phyloP scores from a whole-genome alignment of 2,797 vertebrate genomes.

The Neomorphus geoffroyi region DNA sequence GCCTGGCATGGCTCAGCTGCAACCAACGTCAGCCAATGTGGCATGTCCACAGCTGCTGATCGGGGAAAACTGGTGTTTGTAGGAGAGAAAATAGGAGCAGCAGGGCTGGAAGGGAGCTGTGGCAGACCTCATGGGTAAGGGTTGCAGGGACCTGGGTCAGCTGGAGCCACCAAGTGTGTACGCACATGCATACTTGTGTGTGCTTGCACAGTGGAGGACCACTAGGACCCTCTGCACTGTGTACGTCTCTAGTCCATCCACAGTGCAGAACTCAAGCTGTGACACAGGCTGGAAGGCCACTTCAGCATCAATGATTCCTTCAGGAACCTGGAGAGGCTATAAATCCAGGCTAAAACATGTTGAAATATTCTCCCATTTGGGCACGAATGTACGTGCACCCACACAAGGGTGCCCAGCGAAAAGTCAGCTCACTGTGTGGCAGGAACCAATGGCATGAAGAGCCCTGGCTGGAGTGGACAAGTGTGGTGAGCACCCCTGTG shows the following conservation, averaged over 20 bases:
- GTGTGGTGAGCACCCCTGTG: fast-evolving
- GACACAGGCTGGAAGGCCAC: neutral
- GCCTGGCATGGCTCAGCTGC: neutral
- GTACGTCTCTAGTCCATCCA: neutral
- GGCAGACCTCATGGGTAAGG: fast-evolving
- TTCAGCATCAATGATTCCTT: neutral
- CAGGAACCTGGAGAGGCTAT: neutral
- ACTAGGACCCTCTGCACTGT: fast-evolving
- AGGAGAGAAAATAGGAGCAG: neutral
- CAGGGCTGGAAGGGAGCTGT: neutral
- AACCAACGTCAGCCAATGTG: fast-evolving
- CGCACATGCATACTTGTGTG: fast-evolving
- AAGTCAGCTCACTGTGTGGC: fast-evolving
- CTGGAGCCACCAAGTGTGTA: neutral
- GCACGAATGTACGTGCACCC: neutral
- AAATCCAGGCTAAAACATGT: fast-evolving
- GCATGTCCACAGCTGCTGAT: neutral
- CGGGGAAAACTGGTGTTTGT: fast-evolving
- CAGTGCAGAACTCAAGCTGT: neutral
- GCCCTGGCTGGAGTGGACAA: neutral
- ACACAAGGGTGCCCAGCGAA: neutral
- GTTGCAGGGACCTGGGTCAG: neutral
- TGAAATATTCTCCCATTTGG: neutral
- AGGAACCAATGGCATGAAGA: neutral
- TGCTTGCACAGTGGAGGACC: neutral